Evolutionary conservation across 2,888 invertebrate species (phyloP).

Genomic region (Dasysyrphus tricinctus): DNA sequence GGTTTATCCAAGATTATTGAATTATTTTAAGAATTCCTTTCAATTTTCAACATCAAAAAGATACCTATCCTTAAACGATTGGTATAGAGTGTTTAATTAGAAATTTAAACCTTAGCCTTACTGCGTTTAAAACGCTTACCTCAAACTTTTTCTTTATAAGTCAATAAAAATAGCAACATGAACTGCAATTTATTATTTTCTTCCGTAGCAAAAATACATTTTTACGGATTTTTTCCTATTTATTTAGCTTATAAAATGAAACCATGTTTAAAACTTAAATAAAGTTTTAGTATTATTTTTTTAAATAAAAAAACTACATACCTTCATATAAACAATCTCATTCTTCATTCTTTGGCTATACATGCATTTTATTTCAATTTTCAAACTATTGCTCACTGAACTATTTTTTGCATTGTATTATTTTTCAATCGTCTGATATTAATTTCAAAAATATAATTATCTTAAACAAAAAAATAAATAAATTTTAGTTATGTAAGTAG

Average conservation of each 20-base stretch:
- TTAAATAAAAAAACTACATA: neutral
- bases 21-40: neutral
- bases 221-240: neutral
- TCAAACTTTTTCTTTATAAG: slow-evolving; percentile 5
- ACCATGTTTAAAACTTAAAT: neutral
- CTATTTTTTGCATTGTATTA: slow-evolving; percentile 1
- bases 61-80: neutral
- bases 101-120: slow-evolving; percentile 11
- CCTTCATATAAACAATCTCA: slow-evolving; percentile 2
- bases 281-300: neutral
- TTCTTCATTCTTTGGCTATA: neutral
- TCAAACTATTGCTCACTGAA: neutral
- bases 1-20: neutral
- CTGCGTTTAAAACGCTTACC: slow-evolving; percentile 29
- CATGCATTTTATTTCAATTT: neutral
- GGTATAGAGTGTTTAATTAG: neutral
- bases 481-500: slow-evolving; percentile 36
- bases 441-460: slow-evolving; percentile 24
- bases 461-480: slow-evolving; percentile 29
- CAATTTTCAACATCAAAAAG: neutral
- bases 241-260: neutral
- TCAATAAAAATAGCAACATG: neutral
- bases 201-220: neutral
- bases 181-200: neutral
- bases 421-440: neutral